phyloP scores from a whole-genome alignment of 2,888 invertebrate species.

The Acanthosepion lycidas region DNA sequence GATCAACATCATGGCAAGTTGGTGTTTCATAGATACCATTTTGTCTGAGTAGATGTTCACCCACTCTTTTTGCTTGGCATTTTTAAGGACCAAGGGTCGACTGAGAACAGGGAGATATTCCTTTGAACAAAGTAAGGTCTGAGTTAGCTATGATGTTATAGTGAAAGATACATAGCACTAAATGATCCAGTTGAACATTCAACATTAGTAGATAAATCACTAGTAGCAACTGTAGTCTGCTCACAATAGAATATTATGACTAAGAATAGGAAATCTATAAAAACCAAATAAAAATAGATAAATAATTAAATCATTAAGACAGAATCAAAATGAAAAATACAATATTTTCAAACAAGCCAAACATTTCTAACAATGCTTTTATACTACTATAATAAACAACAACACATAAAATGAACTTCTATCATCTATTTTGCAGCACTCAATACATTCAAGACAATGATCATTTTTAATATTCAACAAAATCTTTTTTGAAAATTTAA shows the following conservation, averaged over 20 bases:
- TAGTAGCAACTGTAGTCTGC: background rate
- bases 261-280: background rate
- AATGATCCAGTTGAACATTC: background rate
- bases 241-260: background rate
- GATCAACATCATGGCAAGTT: constrained; percentile 33
- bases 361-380: background rate
- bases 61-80: constrained; percentile 68
- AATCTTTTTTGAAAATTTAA: background rate
- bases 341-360: background rate
- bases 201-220: constrained; percentile 16
- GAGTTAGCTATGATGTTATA: constrained; percentile 45
- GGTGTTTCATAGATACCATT: constrained; percentile 58
- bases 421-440: background rate
- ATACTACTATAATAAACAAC: background rate
- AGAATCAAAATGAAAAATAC: background rate
- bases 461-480: background rate
- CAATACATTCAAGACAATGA: background rate
- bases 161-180: background rate
- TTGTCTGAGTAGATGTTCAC: constrained; percentile 68
- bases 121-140: constrained; percentile 61
- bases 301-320: background rate
- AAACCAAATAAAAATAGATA: background rate
- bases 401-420: background rate
- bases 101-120: constrained; percentile 75
- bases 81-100: constrained; percentile 72